Conservation (phyloP, 2,888 invertebrate genomes). For the Philhelius pedissequus region DNA sequence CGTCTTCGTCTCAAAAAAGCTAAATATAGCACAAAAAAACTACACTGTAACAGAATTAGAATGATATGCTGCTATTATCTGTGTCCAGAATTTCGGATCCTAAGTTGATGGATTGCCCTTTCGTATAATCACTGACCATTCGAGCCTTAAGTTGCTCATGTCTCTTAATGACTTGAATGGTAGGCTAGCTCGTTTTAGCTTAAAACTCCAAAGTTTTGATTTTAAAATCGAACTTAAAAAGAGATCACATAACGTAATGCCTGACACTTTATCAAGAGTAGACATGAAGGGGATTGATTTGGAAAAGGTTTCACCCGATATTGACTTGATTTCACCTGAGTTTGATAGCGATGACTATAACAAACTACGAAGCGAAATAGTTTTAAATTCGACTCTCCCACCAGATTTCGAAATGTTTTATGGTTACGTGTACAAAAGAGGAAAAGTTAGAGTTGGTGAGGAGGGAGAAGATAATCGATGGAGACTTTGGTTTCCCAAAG, state of each 20-base stretch:
- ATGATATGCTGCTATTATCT: conserved; percentile 49
- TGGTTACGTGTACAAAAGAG: neutral
- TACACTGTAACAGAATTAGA: conserved; percentile 58
- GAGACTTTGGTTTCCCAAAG: no score
- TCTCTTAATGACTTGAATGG: conserved; percentile 17
- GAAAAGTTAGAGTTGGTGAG: neutral
- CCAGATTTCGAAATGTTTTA: neutral
- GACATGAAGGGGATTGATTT: neutral
- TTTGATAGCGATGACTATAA: neutral
- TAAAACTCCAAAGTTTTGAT: neutral
- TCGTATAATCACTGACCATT: neutral
- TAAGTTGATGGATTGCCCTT: conserved; percentile 61
- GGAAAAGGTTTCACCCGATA: neutral
- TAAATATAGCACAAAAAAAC: conserved; percentile 45
- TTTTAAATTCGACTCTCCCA: neutral
- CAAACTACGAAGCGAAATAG: neutral
- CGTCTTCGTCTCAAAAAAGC: conserved; percentile 47
- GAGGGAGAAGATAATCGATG: neutral
- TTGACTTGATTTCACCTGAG: neutral
- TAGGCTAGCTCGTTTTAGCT: neutral
- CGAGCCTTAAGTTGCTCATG: conserved; percentile 30
- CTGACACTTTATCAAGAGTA: neutral
- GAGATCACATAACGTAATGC: neutral
- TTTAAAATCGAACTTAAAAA: conserved; percentile 4
- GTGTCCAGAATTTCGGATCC: conserved; percentile 42